Evolutionary conservation across 2,888 invertebrate species (phyloP).

Genomic region (Sabellastarte sp.): DNA sequence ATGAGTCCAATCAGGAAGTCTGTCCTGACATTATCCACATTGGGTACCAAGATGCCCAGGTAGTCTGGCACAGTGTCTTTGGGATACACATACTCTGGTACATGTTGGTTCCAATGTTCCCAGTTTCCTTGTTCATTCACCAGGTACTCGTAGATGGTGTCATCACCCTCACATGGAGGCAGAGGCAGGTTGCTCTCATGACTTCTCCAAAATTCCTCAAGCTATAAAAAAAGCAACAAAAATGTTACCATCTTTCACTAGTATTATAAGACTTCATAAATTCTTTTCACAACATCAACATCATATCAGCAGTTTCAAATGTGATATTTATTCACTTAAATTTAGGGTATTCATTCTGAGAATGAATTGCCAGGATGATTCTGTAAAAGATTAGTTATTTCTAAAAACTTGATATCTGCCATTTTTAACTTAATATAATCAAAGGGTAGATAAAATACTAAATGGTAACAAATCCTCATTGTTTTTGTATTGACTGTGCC

Average conservation of each 20-base stretch:
- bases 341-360: too few relatives aligned
- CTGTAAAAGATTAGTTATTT: too few relatives aligned
- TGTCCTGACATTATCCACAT: conserved; percentile 58
- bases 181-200: conserved; percentile 41
- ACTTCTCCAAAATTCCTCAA: conserved; percentile 48
- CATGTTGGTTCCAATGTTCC: conserved; percentile 84
- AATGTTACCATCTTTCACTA: background rate
- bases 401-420: too few relatives aligned
- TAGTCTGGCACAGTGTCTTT: conserved; percentile 54
- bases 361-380: too few relatives aligned
- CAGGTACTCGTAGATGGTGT: conserved; percentile 58
- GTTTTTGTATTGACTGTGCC: background rate
- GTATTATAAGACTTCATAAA: too few relatives aligned
- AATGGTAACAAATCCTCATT: too few relatives aligned
- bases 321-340: too few relatives aligned
- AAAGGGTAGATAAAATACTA: too few relatives aligned
- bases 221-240: background rate
- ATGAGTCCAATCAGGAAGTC: conserved; percentile 57
- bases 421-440: too few relatives aligned
- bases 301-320: too few relatives aligned
- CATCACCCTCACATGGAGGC: conserved; percentile 50
- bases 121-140: conserved; percentile 64
- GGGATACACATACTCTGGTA: conserved; percentile 64
- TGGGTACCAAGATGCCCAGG: conserved; percentile 57
- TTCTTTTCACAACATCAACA: too few relatives aligned